Base-by-base conservation (phyloP, 1,140 invertebrate genomes). In the Leguminivora glycinivorella region DNA sequence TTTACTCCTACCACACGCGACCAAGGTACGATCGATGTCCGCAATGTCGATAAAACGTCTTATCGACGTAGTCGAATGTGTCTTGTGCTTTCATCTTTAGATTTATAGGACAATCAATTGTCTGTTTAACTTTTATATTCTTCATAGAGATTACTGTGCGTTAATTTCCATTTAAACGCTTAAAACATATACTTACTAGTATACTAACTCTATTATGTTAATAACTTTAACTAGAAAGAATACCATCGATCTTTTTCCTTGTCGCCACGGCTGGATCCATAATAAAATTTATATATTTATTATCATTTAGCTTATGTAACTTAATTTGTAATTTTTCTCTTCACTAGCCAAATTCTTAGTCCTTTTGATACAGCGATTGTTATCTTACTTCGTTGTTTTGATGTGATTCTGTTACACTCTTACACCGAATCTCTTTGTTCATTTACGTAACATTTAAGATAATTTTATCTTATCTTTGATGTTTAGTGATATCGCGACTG, bases 11-110 rank as follows among this genome's bases (percentile, higher is more conserved):
- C 84, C 89, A 92, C 85, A 90, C 83, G 69, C 89, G 91, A 86
- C 91, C 91, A 90, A 92, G 91, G 91, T 92, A 92, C 87, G 89
- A 86, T 89, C 87, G 87, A 88, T 88, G 85, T 90, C 67, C 26
- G 24, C 56, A 31, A 14, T 63, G 24, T 63, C 58, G 58, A 63
- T 31, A 34, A 58, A 34, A 31, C 58, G 58, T 63, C 26, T 31
- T 68, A 6, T 68, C 25, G 25, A 68, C 67, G 19, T 52, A 29
- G 25, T 25, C 40, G 14, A 25, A 52, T 52, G 67, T 67, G 5
- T 67, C 19, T 34, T 67, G 31, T 67, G 31, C 38, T 67, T 67
- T 67, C 38, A 40, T 52, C 58, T 63, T 63, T 63, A 63, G 58
- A 63, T 29, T 63, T 22, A 25, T 63, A 17, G 9, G 58, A 12